Percentiles rank a stretch among this genome's conserved stretches.
These are phyloP conservation scores for Athalia rosae DNA, from an alignment of 2,888 invertebrate genomes.

Conservation along the genomic window DNA sequence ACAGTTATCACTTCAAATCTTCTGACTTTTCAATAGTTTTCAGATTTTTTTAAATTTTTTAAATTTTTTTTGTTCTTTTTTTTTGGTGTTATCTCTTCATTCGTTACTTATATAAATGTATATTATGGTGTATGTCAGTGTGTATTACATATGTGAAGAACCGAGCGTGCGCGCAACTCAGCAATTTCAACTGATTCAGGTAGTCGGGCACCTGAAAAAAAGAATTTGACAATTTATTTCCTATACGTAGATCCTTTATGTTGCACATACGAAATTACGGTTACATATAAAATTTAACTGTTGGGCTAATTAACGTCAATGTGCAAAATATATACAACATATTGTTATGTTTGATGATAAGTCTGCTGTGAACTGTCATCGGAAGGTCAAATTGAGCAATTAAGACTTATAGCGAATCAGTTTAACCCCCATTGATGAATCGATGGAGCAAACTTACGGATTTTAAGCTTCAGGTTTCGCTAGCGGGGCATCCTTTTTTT, in stretches of 20 bases:
- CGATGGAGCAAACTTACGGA: conserved; percentile 50
- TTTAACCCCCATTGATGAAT: neutral
- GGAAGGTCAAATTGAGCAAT: no score
- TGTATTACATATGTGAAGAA: conserved; percentile 60
- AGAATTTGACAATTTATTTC: conserved; percentile 1
- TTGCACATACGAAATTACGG: neutral
- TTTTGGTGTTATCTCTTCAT: conserved; percentile 56
- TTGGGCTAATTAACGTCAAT: no score
- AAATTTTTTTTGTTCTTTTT: conserved; percentile 56
- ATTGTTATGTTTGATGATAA: no score
- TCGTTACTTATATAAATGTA: conserved; percentile 64
- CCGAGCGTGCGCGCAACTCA: conserved; percentile 59
- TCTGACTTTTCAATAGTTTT: conserved; percentile 43
- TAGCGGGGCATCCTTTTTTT: conserved; percentile 69
- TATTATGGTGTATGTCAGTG: conserved; percentile 64
- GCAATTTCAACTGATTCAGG: conserved; percentile 58
- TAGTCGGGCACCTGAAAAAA: conserved; percentile 54
- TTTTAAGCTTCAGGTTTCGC: conserved; percentile 69
- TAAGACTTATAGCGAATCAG: no score
- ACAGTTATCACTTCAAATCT: conserved; percentile 45
- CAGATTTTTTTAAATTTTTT: conserved; percentile 48
- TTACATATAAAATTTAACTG: no score
- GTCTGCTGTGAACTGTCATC: no score
- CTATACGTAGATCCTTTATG: neutral
- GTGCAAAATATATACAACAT: no score